phyloP scores from a whole-genome alignment of 2,888 invertebrate species.

The Hofmannophila pseudospretella region DNA sequence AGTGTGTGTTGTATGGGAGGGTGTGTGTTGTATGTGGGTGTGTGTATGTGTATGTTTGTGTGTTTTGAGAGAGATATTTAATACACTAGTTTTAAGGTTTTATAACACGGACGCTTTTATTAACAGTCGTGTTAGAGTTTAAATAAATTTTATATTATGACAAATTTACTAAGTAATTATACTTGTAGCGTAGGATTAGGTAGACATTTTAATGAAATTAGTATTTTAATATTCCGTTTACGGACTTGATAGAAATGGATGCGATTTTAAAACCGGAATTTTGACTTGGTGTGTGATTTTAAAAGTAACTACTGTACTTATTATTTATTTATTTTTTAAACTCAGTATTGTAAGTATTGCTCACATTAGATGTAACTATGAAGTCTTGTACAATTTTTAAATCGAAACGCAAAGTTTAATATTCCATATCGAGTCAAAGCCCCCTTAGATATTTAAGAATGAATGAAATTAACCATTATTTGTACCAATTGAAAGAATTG shows the following conservation, averaged over 20 bases:
- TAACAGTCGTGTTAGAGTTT: slow-evolving; percentile 12
- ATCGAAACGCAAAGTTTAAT: no score
- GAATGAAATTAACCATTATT: no score
- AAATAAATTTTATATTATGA: slow-evolving; percentile 7
- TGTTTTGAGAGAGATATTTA: slow-evolving; percentile 6
- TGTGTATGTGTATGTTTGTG: slow-evolving; percentile 6
- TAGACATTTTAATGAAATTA: slow-evolving; percentile 5
- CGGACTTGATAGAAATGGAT: neutral
- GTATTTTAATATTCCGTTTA: slow-evolving; percentile 1
- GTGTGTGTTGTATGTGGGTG: slow-evolving; percentile 21
- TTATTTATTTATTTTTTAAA: no score
- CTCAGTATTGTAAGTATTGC: no score
- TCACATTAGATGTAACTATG: no score
- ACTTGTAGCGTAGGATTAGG: slow-evolving; percentile 5
- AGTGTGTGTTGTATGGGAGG: no score
- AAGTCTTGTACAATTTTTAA: no score
- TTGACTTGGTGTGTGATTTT: no score
- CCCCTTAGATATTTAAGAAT: no score
- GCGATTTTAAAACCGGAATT: no score
- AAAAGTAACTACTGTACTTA: no score
- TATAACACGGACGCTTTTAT: slow-evolving; percentile 7
- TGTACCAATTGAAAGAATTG: slow-evolving; percentile 15
- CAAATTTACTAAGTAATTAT: slow-evolving; percentile 7
- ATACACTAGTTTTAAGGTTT: slow-evolving; percentile 22
- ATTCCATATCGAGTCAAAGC: no score